Evolutionary conservation across 2,888 invertebrate species (phyloP).

Genomic region (Noctua comes): DNA sequence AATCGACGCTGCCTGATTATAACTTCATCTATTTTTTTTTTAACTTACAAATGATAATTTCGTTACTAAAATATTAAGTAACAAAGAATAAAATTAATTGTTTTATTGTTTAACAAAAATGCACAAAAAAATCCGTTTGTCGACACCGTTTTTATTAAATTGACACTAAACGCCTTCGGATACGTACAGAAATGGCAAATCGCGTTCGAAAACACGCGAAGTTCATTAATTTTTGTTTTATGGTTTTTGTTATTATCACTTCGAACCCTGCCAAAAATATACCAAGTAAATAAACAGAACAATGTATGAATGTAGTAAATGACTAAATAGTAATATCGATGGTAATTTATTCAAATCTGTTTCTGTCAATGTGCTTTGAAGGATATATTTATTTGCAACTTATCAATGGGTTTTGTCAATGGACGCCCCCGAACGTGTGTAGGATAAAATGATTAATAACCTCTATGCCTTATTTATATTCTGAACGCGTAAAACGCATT

Average conservation of each 20-base stretch:
- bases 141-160: no score
- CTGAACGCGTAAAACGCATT: conserved; percentile 36
- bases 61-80: no score
- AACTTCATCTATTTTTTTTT: no score
- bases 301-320: background rate
- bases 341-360: conserved; percentile 4
- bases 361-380: conserved; percentile 38
- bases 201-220: no score
- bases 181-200: no score
- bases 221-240: no score
- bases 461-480: conserved; percentile 39
- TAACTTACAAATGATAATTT: no score
- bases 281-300: background rate
- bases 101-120: no score
- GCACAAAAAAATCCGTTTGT: no score
- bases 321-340: background rate
- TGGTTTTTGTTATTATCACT: background rate
- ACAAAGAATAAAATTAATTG: no score
- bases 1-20: no score
- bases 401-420: conserved; percentile 60
- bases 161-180: no score
- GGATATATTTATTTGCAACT: conserved; percentile 50
- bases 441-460: conserved; percentile 40
- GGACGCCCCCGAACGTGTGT: conserved; percentile 33
- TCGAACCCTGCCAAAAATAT: background rate